Evolutionary conservation across 2,113 vertebrate species (phyloP).

Genomic region (Carassius auratus): DNA sequence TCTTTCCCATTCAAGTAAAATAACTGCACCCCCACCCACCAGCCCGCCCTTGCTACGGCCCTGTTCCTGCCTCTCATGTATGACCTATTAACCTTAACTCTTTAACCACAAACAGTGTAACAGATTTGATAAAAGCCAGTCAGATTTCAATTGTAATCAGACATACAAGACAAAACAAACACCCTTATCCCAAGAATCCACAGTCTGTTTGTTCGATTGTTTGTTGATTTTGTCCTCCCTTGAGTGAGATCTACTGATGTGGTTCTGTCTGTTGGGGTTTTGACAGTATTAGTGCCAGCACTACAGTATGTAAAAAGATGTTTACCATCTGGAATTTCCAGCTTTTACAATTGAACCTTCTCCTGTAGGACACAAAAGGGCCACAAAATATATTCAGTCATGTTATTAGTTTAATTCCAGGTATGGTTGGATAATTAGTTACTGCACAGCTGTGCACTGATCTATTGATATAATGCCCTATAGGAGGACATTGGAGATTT

Average conservation of each 20-base stretch:
- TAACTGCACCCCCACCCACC: no score
- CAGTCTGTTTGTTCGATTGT: not conserved
- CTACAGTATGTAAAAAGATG: not conserved
- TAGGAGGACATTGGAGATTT: not conserved
- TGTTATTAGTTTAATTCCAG: not conserved
- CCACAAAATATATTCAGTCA: not conserved
- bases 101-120: not conserved
- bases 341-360: not conserved
- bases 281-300: not conserved
- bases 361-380: not conserved
- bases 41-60: no score
- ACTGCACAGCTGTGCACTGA: slow-evolving; percentile 21
- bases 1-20: no score
- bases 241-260: not conserved
- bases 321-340: not conserved
- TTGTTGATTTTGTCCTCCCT: slow-evolving; percentile 13
- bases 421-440: slow-evolving; percentile 14
- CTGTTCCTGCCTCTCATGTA: not conserved
- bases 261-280: not conserved
- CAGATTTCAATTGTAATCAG: not conserved
- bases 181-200: not conserved
- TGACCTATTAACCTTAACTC: not conserved
- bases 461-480: not conserved
- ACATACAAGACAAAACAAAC: not conserved
- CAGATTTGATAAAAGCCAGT: not conserved